Conservation (phyloP, 2,113 vertebrate species). For the Tiliqua scincoides region DNA sequence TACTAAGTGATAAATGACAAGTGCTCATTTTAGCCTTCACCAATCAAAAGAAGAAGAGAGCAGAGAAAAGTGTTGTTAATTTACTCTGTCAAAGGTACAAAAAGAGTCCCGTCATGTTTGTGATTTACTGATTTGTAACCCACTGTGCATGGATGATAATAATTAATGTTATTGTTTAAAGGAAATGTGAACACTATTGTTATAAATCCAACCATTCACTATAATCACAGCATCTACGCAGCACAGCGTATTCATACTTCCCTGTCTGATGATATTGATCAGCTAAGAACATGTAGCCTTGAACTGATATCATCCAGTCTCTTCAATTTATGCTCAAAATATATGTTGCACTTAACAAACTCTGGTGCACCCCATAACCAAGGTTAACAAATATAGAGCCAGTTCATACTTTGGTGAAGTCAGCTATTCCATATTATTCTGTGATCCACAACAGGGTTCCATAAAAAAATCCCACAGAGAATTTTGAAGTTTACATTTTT, state of each 20-base stretch:
- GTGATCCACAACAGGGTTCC: too few relatives aligned
- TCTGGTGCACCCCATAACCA: slow-evolving; percentile 22
- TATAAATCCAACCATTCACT: slow-evolving; percentile 32
- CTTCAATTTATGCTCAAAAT: slow-evolving; percentile 36
- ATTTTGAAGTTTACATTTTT: too few relatives aligned
- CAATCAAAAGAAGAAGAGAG: neutral
- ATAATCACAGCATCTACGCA: neutral
- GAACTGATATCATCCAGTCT: neutral
- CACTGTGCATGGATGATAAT: slow-evolving; percentile 18
- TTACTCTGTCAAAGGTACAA: neutral
- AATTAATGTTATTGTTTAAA: slow-evolving; percentile 16
- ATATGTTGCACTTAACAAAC: neutral
- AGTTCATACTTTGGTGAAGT: slow-evolving; percentile 5
- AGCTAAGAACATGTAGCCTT: neutral
- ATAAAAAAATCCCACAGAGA: too few relatives aligned
- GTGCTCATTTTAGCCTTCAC: neutral
- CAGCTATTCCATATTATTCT: neutral
- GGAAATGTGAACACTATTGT: neutral
- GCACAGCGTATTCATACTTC: neutral
- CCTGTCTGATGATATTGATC: slow-evolving; percentile 31
- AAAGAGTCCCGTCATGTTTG: slow-evolving; percentile 8
- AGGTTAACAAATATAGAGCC: slow-evolving; percentile 22
- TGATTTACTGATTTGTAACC: slow-evolving; percentile 15
- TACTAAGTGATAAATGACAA: neutral
- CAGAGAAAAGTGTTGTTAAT: neutral